Percentiles rank a stretch among this genome's conserved stretches.
These are phyloP conservation scores for Acanthosoma haemorrhoidale DNA, from an alignment of 2,888 invertebrate genomes.

Conservation along the genomic window DNA sequence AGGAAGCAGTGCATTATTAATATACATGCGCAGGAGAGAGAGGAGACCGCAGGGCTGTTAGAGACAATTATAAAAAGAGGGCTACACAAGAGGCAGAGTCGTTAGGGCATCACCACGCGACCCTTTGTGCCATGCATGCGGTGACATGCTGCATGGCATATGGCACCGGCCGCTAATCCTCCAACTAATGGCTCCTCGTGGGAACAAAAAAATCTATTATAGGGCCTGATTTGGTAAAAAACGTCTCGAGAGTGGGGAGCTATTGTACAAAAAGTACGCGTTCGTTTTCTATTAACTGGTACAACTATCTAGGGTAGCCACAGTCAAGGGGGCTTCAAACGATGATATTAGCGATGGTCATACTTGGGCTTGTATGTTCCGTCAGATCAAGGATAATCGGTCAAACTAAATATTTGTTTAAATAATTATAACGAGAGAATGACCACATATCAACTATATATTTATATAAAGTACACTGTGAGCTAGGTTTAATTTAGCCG, in stretches of 20 bases:
- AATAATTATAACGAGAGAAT: no score
- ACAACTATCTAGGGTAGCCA: background rate
- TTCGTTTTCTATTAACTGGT: background rate
- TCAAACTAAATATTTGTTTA: no score
- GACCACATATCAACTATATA: no score
- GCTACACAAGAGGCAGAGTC: no score
- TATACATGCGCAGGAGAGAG: background rate
- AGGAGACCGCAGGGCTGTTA: background rate
- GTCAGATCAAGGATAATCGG: no score
- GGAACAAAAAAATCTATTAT: slow-evolving; percentile 12
- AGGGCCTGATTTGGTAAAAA: no score
- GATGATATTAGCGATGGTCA: no score
- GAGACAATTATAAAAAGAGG: slow-evolving; percentile 3
- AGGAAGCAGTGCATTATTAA: background rate
- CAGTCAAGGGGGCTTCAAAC: background rate
- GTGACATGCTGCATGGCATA: slow-evolving; percentile 27
- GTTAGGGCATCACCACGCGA: background rate
- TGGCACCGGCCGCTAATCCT: slow-evolving; percentile 11
- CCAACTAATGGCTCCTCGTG: background rate
- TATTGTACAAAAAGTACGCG: background rate
- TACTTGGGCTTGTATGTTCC: no score
- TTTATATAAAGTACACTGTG: no score
- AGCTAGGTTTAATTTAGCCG: no score
- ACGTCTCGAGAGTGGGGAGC: background rate
- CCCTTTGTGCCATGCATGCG: slow-evolving; percentile 2